These are phyloP conservation scores for Picathartes gymnocephalus DNA, from an alignment of 2,113 vertebrate species.

Conservation along the genomic window DNA sequence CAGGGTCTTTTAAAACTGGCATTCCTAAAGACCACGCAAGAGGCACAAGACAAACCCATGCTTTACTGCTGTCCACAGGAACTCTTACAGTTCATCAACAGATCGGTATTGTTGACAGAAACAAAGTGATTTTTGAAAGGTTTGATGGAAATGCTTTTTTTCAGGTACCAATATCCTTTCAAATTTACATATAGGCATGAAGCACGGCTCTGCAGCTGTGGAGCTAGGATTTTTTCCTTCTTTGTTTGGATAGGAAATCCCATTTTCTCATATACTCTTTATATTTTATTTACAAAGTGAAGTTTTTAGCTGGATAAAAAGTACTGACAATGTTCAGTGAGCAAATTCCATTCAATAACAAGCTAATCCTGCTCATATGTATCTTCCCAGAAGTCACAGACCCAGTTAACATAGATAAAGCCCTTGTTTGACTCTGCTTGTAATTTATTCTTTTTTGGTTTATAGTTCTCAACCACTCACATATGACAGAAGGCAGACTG, in stretches of 20 bases:
- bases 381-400: background rate
- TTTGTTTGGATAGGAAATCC: background rate
- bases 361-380: slow-evolving; percentile 7
- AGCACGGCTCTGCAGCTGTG: background rate
- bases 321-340: background rate
- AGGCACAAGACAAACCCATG: background rate
- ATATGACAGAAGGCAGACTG: slow-evolving; percentile 7
- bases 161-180: background rate
- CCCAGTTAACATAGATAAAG: background rate
- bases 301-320: background rate
- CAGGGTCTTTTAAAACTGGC: background rate
- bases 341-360: slow-evolving; percentile 3
- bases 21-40: background rate
- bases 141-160: background rate
- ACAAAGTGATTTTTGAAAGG: background rate
- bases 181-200: background rate
- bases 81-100: background rate
- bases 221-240: background rate
- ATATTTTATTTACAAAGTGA: slow-evolving; percentile 5
- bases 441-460: slow-evolving; percentile 13
- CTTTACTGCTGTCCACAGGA: background rate
- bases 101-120: background rate
- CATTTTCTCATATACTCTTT: background rate
- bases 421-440: background rate
- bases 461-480: background rate